phyloP scores from a whole-genome alignment of 2,797 vertebrate genomes.

The Sebastiscus albofasciatus region DNA sequence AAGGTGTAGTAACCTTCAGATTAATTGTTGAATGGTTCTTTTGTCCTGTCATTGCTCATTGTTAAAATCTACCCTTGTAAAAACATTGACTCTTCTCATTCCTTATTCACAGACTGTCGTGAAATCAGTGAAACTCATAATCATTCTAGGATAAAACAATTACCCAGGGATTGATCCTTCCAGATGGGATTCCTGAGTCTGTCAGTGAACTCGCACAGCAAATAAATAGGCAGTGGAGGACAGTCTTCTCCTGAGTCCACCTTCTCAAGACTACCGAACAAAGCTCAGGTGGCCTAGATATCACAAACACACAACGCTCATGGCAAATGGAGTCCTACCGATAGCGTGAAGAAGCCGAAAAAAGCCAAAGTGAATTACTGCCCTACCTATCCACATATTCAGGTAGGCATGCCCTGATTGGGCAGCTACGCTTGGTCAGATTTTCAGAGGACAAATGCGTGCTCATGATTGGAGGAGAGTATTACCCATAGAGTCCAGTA shows the following conservation, averaged over 20 bases:
- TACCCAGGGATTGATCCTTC: slow-evolving; percentile 2
- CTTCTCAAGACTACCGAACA: neutral
- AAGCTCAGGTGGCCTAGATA: no score
- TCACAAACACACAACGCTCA: no score
- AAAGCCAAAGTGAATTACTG: no score
- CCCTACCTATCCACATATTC: no score
- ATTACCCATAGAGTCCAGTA: no score
- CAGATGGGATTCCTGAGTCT: slow-evolving; percentile 6
- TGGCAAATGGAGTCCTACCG: no score
- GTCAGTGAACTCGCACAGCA: neutral
- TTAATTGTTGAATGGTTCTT: neutral
- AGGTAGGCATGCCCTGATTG: no score
- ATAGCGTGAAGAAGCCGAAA: no score
- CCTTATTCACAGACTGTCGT: neutral
- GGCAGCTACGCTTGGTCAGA: no score
- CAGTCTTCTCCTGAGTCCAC: neutral
- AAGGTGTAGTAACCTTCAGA: neutral
- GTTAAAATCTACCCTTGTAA: neutral
- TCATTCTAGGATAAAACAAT: slow-evolving; percentile 1
- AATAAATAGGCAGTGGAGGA: neutral
- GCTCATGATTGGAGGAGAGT: no score
- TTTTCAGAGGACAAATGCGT: no score
- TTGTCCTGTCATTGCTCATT: neutral
- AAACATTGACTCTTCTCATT: neutral
- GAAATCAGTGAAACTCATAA: neutral